Base-by-base conservation (phyloP, 2,797 vertebrate species). In the Parambassis ranga region DNA sequence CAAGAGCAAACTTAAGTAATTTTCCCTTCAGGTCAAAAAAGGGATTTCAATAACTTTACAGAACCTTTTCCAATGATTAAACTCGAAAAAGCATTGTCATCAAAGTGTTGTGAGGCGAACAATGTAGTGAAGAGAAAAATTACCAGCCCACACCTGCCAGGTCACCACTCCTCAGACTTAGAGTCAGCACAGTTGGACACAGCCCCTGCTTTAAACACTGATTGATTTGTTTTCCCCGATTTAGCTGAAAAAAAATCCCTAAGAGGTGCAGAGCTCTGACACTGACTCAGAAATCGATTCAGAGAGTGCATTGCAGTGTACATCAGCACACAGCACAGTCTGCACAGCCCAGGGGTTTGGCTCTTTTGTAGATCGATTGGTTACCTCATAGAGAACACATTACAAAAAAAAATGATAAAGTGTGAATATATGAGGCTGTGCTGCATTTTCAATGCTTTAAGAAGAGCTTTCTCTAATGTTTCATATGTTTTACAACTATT, bases 151-250 rank as follows among this genome's bases (percentile, higher is more conserved):
- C 48, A 67, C 48, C 66, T 57, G 43, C 59, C 41, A 63, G 64
- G 57, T 44, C 67, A 27, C 48, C 1, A 3, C 18, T 65, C 8
- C 4, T 43, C 56, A 59, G 57, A 75, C 39, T 65, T 14, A 1
- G 18, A 71, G 50, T 65, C 65, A 77, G 65, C 58, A 58, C 8
- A 36, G 39, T 41, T 63, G 57, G 64, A 41, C 26, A 27, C 36
- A 31, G 4, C 58, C 33, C 53, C 26, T 14, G 36, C 3, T 15
- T 44, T 46, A 14, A 41, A 68, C 59, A 44, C 11, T 52, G 60
- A 84, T 60, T 77, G 65, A 88, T 84, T 77, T 55, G 38, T 69
- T 80, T 79, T 43, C 39, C 37, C 46, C 74, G 67, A 74, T 75
- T 71, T 75, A 72, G 70, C 62, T 35, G 38, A 22, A 41, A 69